phyloP scores from a whole-genome alignment of 1,140 invertebrate genomes.

The Bombus vancouverensis region DNA sequence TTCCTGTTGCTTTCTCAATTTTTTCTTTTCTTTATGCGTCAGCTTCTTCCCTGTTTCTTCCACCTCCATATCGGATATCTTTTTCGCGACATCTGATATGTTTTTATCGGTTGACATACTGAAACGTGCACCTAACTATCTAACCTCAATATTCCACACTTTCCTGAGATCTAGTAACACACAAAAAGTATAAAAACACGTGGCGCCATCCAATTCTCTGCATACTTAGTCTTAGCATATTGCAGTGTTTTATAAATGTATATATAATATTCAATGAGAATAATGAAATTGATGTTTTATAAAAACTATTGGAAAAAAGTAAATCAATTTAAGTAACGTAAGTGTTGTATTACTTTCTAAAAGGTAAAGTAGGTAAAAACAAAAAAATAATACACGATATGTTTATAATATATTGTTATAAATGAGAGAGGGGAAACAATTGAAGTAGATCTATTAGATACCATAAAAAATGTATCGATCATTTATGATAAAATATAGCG shows the following conservation, averaged over 20 bases:
- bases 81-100: slow-evolving; percentile 73
- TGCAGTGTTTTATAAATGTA: background rate
- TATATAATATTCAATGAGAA: background rate
- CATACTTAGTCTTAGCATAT: slow-evolving; percentile 5
- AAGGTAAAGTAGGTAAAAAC: background rate
- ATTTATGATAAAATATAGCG: too few species aligned
- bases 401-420: background rate
- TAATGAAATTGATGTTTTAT: background rate
- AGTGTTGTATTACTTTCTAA: background rate
- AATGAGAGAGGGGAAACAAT: background rate
- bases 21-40: slow-evolving; percentile 97
- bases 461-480: background rate
- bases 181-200: slow-evolving; percentile 10
- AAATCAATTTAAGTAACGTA: too few species aligned
- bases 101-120: slow-evolving; percentile 52
- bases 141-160: slow-evolving; percentile 53
- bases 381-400: too few species aligned
- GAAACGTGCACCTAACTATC: slow-evolving; percentile 20
- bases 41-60: slow-evolving; percentile 85
- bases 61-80: slow-evolving; percentile 73
- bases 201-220: slow-evolving; percentile 37
- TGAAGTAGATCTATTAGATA: background rate
- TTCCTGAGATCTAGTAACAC: background rate
- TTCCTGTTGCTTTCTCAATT: slow-evolving; percentile 95
- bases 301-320: background rate